These are phyloP conservation scores for Sebastes aleutianus DNA, from an alignment of 2,797 vertebrate genomes.

Conservation along the genomic window DNA sequence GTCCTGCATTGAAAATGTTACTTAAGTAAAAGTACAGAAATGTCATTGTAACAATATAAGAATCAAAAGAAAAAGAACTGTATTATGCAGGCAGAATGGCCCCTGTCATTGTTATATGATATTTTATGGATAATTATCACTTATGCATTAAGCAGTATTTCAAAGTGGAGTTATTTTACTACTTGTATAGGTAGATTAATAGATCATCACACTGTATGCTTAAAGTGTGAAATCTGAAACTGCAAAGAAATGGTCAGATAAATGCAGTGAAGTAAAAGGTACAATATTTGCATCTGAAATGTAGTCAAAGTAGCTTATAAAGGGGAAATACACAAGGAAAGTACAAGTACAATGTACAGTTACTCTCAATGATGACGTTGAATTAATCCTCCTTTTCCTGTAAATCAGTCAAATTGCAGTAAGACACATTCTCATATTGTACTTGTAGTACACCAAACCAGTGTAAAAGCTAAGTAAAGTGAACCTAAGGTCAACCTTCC, in stretches of 20 bases:
- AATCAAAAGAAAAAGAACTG: background rate
- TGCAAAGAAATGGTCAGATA: background rate
- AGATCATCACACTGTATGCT: background rate
- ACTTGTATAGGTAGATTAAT: background rate
- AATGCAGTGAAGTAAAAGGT: background rate
- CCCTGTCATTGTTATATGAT: background rate
- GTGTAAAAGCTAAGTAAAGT: background rate
- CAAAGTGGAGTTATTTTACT: background rate
- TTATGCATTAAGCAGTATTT: background rate
- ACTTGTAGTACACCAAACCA: too few relatives aligned
- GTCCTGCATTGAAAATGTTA: background rate
- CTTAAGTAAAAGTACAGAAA: background rate
- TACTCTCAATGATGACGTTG: too few relatives aligned
- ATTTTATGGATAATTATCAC: background rate
- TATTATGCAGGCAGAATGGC: background rate
- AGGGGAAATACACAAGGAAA: background rate
- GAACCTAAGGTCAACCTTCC: background rate
- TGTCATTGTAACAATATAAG: too few relatives aligned
- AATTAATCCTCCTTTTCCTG: background rate
- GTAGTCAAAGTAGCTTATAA: background rate
- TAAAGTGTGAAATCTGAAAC: background rate
- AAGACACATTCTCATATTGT: background rate
- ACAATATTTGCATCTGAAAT: background rate
- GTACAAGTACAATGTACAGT: background rate
- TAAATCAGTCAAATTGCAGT: background rate